A percentile compares a stretch with the other conserved stretches of the same genome.
phyloP scores from a whole-genome alignment of 2,113 vertebrate species.

The Meriones unguiculatus region DNA sequence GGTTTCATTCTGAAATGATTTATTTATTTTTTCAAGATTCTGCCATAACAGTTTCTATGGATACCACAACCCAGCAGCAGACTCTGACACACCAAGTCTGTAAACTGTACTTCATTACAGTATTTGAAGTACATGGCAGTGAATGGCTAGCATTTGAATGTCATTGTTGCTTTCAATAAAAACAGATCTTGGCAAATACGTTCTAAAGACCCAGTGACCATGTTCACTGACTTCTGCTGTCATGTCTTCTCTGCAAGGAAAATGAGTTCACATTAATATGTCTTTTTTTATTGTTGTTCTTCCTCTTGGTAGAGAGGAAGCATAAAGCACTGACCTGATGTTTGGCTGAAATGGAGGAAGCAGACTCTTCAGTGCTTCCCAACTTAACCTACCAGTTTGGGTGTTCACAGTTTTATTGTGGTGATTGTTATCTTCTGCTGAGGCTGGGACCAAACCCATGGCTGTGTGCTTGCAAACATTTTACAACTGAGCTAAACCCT shows the following conservation, averaged over 20 bases:
- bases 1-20: constrained; percentile 2
- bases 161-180: constrained; percentile 38
- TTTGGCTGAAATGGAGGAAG: neutral
- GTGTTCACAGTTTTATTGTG: neutral
- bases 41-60: neutral
- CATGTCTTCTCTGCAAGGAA: neutral
- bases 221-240: neutral
- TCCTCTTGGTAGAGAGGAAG: neutral
- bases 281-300: too few species aligned
- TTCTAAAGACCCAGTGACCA: constrained; percentile 23
- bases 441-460: neutral
- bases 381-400: neutral
- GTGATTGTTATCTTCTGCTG: neutral
- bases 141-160: constrained; percentile 1
- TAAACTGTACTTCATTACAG: constrained; percentile 31
- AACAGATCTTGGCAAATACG: neutral
- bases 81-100: neutral
- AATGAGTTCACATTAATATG: neutral
- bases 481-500: neutral
- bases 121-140: neutral
- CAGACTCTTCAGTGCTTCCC: neutral
- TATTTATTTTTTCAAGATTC: constrained; percentile 46
- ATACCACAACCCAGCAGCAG: neutral
- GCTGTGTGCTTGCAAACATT: neutral
- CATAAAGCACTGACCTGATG: neutral